phyloP scores from a whole-genome alignment of 2,113 vertebrate genomes.

The Illadopsis cleaveri region DNA sequence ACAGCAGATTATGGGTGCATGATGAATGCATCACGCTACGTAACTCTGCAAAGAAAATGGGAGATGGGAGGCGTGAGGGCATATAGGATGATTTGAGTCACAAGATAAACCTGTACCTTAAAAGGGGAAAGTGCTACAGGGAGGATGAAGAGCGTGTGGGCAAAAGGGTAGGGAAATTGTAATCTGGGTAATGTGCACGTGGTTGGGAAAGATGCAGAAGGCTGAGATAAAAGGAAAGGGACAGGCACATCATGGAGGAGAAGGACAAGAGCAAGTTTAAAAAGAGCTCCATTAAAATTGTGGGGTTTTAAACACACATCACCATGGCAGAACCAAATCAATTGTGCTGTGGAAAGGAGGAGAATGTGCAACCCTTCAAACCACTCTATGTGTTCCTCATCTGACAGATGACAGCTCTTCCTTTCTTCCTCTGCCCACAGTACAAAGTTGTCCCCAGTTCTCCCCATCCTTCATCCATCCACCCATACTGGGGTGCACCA shows the following conservation, averaged over 20 bases:
- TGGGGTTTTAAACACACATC: background rate
- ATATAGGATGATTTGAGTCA: background rate
- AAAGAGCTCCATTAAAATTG: background rate
- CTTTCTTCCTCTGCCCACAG: background rate
- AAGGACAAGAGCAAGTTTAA: background rate
- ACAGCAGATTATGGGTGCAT: background rate
- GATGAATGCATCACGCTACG: background rate
- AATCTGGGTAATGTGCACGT: accelerated
- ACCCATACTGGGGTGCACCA: background rate
- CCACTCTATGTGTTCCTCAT: background rate
- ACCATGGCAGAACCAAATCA: background rate
- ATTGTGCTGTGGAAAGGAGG: background rate
- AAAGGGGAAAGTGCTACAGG: background rate
- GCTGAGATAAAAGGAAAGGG: background rate
- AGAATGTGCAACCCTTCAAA: background rate
- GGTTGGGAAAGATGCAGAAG: background rate
- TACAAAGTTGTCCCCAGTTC: background rate
- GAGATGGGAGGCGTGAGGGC: accelerated
- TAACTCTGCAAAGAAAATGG: background rate
- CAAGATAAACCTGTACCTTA: background rate
- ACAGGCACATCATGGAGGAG: background rate
- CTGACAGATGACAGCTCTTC: background rate
- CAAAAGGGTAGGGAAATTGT: background rate
- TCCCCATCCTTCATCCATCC: background rate
- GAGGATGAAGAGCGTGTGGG: background rate